Base-by-base conservation (phyloP, 2,797 vertebrate species). In the Margarornis squamiger region DNA sequence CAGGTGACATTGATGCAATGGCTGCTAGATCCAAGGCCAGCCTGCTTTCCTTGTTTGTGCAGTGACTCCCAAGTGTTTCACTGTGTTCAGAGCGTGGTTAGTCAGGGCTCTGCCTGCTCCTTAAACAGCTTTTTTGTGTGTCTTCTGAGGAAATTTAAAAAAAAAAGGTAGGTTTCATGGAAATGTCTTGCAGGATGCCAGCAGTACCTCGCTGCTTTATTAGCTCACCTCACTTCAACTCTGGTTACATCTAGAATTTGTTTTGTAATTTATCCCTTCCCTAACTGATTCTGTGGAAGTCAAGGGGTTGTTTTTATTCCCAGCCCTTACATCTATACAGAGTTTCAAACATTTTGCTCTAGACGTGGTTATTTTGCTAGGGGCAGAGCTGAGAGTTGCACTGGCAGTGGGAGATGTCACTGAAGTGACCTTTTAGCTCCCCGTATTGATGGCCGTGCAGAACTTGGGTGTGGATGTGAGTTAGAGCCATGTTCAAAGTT, bases 171-270 rank as follows among this genome's bases (percentile, higher is more conserved):
- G 30, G 43, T 58, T 84, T 81, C 19, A 54, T 84, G 46, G 83
- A 90, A 92, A 78, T 36, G 54, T 61, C 66, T 75, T 1, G 1
- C 43, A 68, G 70, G 41, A 74, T 68, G 80, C 43, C 84, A 87
- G 62, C 0, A 0, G 72, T 86, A 75, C 66, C 86, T 94, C 81
- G 20, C 62, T 84, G 54, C 30, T 59, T 78, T 93, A 62, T 54
- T 78, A 66, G 67, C 81, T 95, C 80, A 82, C 70, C 80, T 90
- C 51, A 29, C 43, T 81, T 96, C 80, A 95, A 84, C 77, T 92
- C 30, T 17, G 39, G 77, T 58, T 88, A 62, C 43, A 51, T 58
- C 67, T 91, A 85, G 43, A 78, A 81, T 85, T 92, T 89, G 29
- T 54, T 79, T 85, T 89, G 71, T 88, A 91, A 85, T 92, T 90